Conservation (phyloP, 2,113 vertebrate species). For the Corythaixoides concolor region DNA sequence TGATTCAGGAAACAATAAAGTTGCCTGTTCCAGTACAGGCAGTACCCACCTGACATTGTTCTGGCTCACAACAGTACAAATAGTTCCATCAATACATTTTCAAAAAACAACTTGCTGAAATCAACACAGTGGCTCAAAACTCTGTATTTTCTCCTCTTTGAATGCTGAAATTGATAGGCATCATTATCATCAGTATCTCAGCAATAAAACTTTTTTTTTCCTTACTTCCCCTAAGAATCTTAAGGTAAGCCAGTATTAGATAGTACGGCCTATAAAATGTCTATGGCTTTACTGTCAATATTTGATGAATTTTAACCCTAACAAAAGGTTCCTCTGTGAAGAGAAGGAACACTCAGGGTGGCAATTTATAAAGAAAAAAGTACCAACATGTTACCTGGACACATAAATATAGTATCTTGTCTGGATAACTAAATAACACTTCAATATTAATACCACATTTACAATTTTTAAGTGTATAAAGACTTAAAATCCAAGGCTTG, state of each 20-base stretch:
- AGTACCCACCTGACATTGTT: background rate
- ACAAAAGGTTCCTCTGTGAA: background rate
- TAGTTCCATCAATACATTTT: background rate
- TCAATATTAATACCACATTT: background rate
- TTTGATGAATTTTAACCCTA: background rate
- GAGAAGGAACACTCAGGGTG: background rate
- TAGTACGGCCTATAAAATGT: background rate
- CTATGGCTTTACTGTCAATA: background rate
- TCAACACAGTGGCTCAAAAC: background rate
- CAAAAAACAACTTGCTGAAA: background rate
- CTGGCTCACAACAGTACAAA: background rate
- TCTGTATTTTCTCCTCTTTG: background rate
- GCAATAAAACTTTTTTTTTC: background rate
- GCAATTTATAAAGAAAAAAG: background rate
- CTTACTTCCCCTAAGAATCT: background rate
- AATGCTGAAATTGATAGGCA: background rate
- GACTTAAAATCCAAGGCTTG: background rate
- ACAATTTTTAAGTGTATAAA: background rate
- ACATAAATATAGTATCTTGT: background rate
- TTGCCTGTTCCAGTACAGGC: background rate
- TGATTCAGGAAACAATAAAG: background rate
- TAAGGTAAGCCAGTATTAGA: background rate
- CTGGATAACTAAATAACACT: background rate
- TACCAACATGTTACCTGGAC: background rate
- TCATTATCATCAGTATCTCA: background rate